These are phyloP conservation scores for crab-eating macaque (Macaca fascicularis) DNA, from an alignment of 2,113 vertebrate species.

Conservation along the genomic window DNA sequence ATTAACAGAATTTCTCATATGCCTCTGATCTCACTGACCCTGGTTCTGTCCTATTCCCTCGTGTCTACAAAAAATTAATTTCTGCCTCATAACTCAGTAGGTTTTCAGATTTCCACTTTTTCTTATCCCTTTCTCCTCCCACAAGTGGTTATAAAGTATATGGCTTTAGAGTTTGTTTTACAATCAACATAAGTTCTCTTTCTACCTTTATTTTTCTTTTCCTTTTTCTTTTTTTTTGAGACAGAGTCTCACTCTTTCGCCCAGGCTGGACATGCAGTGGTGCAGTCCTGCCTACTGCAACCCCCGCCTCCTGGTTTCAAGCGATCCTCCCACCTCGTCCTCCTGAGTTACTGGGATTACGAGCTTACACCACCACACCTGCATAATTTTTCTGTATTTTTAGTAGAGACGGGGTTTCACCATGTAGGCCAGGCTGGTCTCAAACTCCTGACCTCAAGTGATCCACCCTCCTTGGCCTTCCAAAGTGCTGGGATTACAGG, in stretches of 20 bases:
- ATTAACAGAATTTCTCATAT: not conserved
- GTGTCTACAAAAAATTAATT: not conserved
- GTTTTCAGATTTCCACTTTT: not conserved
- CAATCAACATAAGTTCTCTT: not conserved
- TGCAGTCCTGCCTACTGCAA: no score
- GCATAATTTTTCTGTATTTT: no score
- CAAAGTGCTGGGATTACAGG: no score
- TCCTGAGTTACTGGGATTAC: no score
- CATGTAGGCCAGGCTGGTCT: no score
- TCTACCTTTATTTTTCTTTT: not conserved
- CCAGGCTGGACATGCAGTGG: not conserved
- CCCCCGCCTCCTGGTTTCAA: no score
- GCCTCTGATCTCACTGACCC: not conserved
- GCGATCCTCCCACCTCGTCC: no score
- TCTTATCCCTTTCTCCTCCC: not conserved
- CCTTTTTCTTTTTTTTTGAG: not conserved
- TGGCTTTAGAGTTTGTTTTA: not conserved
- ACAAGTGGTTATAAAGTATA: not conserved
- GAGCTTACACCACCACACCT: no score
- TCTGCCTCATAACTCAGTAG: not conserved
- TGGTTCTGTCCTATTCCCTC: not conserved
- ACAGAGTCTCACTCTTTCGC: not conserved
- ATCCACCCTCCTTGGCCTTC: no score
- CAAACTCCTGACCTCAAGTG: no score
- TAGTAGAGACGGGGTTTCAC: no score